Evolutionary conservation across 2,888 invertebrate species (phyloP).

Genomic region (Lasioglossum pauxillum): DNA sequence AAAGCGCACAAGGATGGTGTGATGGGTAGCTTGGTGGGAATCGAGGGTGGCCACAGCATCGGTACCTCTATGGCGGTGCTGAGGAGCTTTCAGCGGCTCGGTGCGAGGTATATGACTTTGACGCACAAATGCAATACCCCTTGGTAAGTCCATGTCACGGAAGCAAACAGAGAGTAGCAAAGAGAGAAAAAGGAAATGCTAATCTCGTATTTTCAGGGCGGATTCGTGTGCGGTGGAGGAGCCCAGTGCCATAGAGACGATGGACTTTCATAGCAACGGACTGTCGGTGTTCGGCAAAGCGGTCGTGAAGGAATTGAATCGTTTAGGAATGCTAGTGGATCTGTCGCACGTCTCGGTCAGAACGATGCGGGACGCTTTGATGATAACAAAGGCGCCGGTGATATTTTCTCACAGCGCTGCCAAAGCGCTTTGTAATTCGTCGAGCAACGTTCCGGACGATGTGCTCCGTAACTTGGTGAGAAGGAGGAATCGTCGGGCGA

Average conservation of each 20-base stretch:
- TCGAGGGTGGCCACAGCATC: slow-evolving; percentile 89
- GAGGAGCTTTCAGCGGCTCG: slow-evolving; percentile 88
- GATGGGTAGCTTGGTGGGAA: slow-evolving; percentile 88
- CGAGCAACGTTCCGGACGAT: slow-evolving; percentile 87
- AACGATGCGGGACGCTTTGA: slow-evolving; percentile 88
- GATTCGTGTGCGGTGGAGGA: slow-evolving; percentile 83
- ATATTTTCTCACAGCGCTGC: slow-evolving; percentile 89
- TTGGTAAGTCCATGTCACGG: slow-evolving; percentile 84
- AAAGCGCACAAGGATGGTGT: slow-evolving; percentile 87
- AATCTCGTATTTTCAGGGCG: slow-evolving; percentile 76
- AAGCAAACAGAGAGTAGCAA: too few species aligned
- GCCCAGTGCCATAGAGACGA: slow-evolving; percentile 79
- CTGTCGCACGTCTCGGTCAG: slow-evolving; percentile 88
- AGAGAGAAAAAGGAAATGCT: too few species aligned
- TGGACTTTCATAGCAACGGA: slow-evolving; percentile 82
- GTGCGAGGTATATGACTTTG: slow-evolving; percentile 88
- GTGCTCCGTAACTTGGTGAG: slow-evolving; percentile 85
- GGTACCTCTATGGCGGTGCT: slow-evolving; percentile 89
- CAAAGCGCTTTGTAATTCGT: slow-evolving; percentile 87
- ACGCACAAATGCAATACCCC: slow-evolving; percentile 90
- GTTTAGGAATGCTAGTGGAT: slow-evolving; percentile 90
- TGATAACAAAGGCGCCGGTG: slow-evolving; percentile 88
- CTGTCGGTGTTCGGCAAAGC: slow-evolving; percentile 85
- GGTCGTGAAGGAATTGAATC: slow-evolving; percentile 89
- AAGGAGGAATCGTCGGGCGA: slow-evolving; percentile 24